These are phyloP conservation scores for Dynastes hyllus DNA, from an alignment of 2,888 invertebrate species.

Conservation along the genomic window DNA sequence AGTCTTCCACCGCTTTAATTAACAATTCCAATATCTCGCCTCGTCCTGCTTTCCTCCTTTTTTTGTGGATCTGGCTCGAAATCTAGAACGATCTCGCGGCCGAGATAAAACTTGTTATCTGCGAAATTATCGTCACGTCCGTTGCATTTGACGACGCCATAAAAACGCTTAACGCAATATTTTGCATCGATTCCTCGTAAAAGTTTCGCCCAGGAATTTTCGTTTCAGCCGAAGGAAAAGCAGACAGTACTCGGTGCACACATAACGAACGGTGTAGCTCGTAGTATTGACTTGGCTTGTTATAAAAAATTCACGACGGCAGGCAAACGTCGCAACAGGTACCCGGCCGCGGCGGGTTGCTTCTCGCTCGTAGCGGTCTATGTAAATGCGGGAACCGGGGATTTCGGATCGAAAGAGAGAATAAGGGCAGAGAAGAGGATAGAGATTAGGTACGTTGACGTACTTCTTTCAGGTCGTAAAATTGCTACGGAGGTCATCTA, in stretches of 20 bases:
- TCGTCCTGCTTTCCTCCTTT: background rate
- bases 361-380: background rate
- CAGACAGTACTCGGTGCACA: background rate
- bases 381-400: constrained; percentile 1
- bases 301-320: constrained; percentile 7
- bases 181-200: constrained; percentile 7
- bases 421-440: background rate
- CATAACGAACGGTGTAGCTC: background rate
- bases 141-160: constrained; percentile 3
- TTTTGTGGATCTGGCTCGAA: background rate
- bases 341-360: background rate
- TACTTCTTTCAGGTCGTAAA: background rate
- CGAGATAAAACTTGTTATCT: constrained; percentile 3
- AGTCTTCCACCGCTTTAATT: background rate
- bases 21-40: background rate
- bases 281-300: constrained; percentile 9
- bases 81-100: background rate
- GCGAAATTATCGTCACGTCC: background rate
- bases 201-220: background rate
- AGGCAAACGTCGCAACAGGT: constrained; percentile 11
- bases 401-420: background rate
- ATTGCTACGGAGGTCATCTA: background rate
- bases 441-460: background rate
- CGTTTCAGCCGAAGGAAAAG: too few species aligned
- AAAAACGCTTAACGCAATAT: constrained; percentile 13